Evolutionary conservation across 2,113 vertebrate genomes (phyloP).

Genomic region (Turdus rufiventris): DNA sequence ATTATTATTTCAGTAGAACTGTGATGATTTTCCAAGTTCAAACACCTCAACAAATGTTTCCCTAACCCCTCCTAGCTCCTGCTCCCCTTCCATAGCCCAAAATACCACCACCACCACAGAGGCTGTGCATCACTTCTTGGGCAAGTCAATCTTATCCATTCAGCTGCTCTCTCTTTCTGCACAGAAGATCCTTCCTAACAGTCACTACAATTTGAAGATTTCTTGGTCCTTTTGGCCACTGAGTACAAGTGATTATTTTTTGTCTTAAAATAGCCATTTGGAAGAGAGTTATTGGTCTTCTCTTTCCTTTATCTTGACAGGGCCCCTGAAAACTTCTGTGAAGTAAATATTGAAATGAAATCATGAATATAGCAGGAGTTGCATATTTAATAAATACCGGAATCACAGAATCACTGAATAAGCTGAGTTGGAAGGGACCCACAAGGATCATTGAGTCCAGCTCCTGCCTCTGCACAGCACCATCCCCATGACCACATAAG

Average conservation of each 20-base stretch:
- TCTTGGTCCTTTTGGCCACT: neutral
- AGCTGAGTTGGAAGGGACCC: neutral
- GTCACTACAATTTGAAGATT: neutral
- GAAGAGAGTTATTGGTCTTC: neutral
- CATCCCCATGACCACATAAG: neutral
- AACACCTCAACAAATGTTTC: neutral
- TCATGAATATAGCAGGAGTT: fast-evolving
- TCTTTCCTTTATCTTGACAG: neutral
- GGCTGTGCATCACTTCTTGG: neutral
- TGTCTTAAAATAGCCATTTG: neutral
- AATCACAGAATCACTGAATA: neutral
- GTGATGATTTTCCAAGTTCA: neutral
- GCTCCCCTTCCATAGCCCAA: neutral
- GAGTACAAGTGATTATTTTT: neutral
- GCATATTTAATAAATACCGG: neutral
- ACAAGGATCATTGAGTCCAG: neutral
- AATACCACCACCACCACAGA: neutral
- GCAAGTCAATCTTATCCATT: neutral
- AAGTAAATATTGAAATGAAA: neutral
- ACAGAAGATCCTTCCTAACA: neutral
- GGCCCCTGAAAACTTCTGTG: neutral
- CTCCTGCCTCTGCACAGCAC: neutral
- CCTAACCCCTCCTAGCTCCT: neutral
- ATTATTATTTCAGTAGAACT: neutral
- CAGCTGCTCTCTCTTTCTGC: neutral